Evolutionary conservation across 1,140 invertebrate genomes (phyloP), one percentile per base, ranked within the genome.

Genomic region (Bactericera cockerelli): DNA sequence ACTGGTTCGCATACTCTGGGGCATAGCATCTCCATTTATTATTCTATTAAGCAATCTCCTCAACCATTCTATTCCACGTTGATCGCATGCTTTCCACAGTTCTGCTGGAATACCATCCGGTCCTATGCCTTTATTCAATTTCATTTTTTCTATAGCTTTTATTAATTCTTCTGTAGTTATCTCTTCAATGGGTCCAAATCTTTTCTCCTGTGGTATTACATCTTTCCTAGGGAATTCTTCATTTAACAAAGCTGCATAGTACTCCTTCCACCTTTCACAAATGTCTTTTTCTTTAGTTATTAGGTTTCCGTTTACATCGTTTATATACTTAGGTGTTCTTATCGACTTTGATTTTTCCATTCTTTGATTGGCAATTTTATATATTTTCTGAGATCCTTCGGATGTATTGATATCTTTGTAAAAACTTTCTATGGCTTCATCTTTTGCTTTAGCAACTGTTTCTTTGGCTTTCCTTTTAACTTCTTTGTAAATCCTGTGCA

Each of bases 351-450:
- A 19, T 28, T 13, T 31, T 56, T 59, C 53, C 14, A 24, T 49
- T 28, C 54, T 59, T 28, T 42, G 54, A 24, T 16, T 16, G n/a
- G 59, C 59, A 57, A 59, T 59, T 59, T 49, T 56, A 8, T 24
- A 56, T 11, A 56, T 26, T n/a, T 49, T 49, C 6, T 49, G n/a
- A 10, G 42, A n/a, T 22, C 19, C 42, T 49, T 49, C 42, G 3
- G 22, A 8, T 19, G 6, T 49, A 49, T 6, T 4, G 8, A 49
- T 10, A 3, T 49, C 42, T 6, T 22, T n/a, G n/a, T n/a, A 49
- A 19, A 49, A 16, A 4, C 19, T 49, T 49, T 49, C 42, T 49
- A 4, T 49, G 22, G n/a, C 42, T 49, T 22, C 22, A 19, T 49
- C 42, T 49, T 49, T 6, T 49, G 42, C 42, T 49, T 49, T 49